A percentile compares a stretch with the other conserved stretches of the same genome.
Evolutionary conservation across 2,888 invertebrate species (phyloP).

Genomic region (Camponotus fellah): DNA sequence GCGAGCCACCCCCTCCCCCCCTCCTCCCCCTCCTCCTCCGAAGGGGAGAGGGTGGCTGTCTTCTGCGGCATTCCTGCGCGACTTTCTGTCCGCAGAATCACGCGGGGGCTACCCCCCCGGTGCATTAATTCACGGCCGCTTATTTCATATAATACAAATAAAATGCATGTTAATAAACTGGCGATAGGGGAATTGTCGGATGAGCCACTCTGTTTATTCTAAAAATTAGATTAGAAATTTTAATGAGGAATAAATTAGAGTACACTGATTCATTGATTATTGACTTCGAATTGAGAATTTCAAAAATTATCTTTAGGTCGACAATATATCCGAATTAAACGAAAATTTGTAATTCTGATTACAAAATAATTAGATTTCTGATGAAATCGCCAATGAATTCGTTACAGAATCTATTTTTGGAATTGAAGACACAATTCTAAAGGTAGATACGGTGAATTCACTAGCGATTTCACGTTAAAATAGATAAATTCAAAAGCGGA

Average conservation of each 20-base stretch:
- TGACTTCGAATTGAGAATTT: no score
- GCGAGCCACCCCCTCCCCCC: not conserved
- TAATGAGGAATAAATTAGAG: no score
- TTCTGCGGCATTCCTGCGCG: constrained; percentile 12
- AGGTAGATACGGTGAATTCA: not conserved
- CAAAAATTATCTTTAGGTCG: no score
- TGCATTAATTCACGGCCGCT: not conserved
- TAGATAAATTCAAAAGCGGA: not conserved
- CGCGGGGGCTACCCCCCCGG: not conserved
- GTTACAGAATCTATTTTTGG: no score
- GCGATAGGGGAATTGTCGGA: not conserved
- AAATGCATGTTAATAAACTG: not conserved
- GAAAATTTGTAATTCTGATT: no score
- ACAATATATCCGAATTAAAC: no score
- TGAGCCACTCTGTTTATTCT: no score
- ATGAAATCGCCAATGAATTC: no score
- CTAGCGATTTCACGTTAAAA: not conserved
- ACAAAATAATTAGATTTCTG: no score
- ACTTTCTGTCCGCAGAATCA: constrained; percentile 1
- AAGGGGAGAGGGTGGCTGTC: not conserved
- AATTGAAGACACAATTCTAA: not conserved
- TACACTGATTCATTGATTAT: no score
- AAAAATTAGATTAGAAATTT: no score
- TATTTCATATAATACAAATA: not conserved
- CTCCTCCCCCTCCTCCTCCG: no score